phyloP scores from a whole-genome alignment of 1,140 invertebrate genomes.

The Drosophila biarmipes region DNA sequence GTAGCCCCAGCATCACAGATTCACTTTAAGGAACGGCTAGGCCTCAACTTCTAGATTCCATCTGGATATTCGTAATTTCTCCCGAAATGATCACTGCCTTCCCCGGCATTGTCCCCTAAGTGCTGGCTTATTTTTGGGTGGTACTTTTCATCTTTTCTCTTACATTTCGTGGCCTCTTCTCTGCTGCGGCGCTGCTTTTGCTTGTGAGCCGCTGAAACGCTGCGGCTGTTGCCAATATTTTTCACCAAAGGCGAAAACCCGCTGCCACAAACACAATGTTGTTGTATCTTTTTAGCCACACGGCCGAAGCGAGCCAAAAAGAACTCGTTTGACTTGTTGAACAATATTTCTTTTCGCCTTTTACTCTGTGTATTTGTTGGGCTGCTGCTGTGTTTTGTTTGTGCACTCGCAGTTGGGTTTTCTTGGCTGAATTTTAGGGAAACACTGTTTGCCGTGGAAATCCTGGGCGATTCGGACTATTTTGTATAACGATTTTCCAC shows the following conservation, averaged over 20 bases:
- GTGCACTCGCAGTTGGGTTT: constrained; percentile 42
- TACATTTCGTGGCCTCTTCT: constrained; percentile 43
- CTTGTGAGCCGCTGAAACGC: constrained; percentile 22
- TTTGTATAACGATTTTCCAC: constrained; percentile 31
- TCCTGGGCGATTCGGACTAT: constrained; percentile 40
- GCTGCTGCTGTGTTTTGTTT: constrained; percentile 64
- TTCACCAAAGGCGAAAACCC: constrained; percentile 75
- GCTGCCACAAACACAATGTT: constrained; percentile 63
- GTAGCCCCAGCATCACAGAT: background rate
- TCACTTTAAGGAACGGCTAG: background rate
- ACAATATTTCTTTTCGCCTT: constrained; percentile 77
- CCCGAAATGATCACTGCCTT: constrained; percentile 8
- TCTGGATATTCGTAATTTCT: constrained; percentile 1
- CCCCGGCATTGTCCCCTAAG: constrained; percentile 23
- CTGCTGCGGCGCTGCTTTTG: constrained; percentile 17
- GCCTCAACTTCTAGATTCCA: background rate
- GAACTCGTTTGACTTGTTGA: constrained; percentile 84
- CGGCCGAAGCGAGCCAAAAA: constrained; percentile 81
- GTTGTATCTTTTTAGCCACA: constrained; percentile 65
- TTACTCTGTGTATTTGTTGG: constrained; percentile 49
- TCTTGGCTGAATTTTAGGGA: constrained; percentile 5
- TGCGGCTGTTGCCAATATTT: constrained; percentile 74
- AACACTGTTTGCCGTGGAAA: constrained; percentile 36
- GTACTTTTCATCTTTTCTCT: constrained; percentile 40
- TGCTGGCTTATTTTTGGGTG: constrained; percentile 27